Conservation (phyloP, 2,888 invertebrate species). For the Eupithecia subfuscata region DNA sequence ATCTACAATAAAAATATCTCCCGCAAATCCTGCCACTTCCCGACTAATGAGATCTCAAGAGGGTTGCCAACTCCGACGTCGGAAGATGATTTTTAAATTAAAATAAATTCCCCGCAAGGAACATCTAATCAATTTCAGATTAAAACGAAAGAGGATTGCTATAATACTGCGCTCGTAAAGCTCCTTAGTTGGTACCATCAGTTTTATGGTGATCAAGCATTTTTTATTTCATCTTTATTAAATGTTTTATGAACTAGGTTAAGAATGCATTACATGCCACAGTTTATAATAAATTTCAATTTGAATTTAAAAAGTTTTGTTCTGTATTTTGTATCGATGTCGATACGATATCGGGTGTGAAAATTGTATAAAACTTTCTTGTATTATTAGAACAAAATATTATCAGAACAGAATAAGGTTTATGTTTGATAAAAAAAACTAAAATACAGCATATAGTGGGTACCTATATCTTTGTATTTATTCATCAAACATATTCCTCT, state of each 20-base stretch:
- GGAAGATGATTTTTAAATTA: conserved; percentile 67
- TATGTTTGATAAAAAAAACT: neutral
- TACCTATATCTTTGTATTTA: no score
- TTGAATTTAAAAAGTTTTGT: neutral
- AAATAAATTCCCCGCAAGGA: conserved; percentile 59
- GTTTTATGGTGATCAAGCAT: conserved; percentile 18
- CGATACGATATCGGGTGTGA: no score
- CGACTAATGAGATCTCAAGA: conserved; percentile 69
- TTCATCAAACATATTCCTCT: no score
- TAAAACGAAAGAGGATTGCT: conserved; percentile 64
- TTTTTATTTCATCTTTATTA: neutral
- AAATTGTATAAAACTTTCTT: no score
- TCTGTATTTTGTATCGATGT: neutral
- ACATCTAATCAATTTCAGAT: conserved; percentile 71
- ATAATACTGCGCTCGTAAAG: conserved; percentile 49
- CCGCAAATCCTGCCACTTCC: conserved; percentile 37
- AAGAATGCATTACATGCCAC: neutral
- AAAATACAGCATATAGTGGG: neutral
- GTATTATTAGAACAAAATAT: neutral
- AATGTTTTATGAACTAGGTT: neutral
- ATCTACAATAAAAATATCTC: conserved; percentile 27
- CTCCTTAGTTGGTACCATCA: conserved; percentile 26
- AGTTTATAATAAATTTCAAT: neutral
- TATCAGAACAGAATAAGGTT: neutral
- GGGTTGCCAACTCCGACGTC: conserved; percentile 49